Evolutionary conservation across 2,797 vertebrate genomes (phyloP).

Genomic region (Tragelaphus eurycerus): DNA sequence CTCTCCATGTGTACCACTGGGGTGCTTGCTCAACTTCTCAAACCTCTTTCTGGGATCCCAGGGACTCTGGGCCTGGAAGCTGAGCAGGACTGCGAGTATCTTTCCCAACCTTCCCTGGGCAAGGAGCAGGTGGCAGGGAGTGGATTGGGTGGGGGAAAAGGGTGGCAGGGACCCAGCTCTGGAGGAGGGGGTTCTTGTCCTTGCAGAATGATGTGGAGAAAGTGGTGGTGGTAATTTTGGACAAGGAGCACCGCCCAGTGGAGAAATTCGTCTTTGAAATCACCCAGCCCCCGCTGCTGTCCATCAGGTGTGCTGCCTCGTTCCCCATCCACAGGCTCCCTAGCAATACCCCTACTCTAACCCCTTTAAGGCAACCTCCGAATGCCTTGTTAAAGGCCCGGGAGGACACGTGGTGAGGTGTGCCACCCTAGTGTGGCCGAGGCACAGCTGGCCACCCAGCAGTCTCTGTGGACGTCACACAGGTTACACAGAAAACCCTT

Average conservation of each 20-base stretch:
- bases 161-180: not conserved
- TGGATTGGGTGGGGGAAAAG: accelerated
- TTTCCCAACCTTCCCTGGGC: not conserved
- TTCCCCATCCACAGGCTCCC: not conserved
- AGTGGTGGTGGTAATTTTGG: constrained; percentile 97
- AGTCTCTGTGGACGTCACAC: not conserved
- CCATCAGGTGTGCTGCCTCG: constrained; percentile 88
- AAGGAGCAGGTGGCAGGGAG: not conserved
- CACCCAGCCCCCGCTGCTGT: constrained; percentile 94
- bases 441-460: not conserved
- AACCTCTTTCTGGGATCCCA: not conserved
- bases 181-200: not conserved
- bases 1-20: not conserved
- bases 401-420: not conserved
- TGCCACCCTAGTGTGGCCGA: not conserved
- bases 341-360: not conserved
- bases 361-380: not conserved
- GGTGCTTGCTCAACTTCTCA: not conserved
- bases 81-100: not conserved
- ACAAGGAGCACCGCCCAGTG: constrained; percentile 98
- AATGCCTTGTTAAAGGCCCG: not conserved
- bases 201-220: constrained; percentile 97
- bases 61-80: not conserved
- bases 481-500: not conserved
- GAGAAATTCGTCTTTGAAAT: constrained; percentile 99